Base-by-base conservation (phyloP, 1,140 invertebrate genomes). In the Cyphomyrmex costatus region DNA sequence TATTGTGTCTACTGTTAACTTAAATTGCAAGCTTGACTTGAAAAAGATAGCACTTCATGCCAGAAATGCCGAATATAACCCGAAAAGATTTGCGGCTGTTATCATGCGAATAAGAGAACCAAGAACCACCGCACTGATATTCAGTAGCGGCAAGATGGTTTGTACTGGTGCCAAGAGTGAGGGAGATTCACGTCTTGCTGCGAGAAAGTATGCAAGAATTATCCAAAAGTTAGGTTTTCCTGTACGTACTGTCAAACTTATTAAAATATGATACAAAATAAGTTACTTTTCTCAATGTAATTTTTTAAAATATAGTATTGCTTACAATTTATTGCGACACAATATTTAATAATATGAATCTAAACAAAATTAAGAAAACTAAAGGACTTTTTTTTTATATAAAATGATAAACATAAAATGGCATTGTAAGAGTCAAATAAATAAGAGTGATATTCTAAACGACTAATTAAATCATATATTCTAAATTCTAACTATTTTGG, bases 111-210 rank as follows among this genome's bases (percentile, higher is more conserved):
- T 99, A 93, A 96, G 99, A 94, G 99, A 99, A 94, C 99, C 99
- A 0, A 96, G 99, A 90, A 99, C 99, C 3, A 99, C 99, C 30
- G 99, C 99, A 16, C 95, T 99, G 14, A 99, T 99, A 89, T 99
- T 99, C 93, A 99, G 98, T 92, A 99, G 99, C 58, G 99, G 99
- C 0, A 99, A 99, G 97, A 99, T 99, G 99, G 99, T 99, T 0
- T 99, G 99, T 94, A 99, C 99, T 1, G 99, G 99, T 24, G 99
- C 99, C 0, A 99, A 99, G 96, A 99, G 98, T 96, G 99, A 99
- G 96, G 99, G 99, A 92, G 98, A 99, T 93, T 99, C 99, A 0
- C 96, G 99, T 90, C 95, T 99, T 85, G 99, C 99, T 73, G 99
- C 99, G 3, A 96, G 99, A 92, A 99, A 99, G 95, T 99, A 99